phyloP scores from a whole-genome alignment of 2,888 invertebrate species.

The Brachynemurus nebulosus region DNA sequence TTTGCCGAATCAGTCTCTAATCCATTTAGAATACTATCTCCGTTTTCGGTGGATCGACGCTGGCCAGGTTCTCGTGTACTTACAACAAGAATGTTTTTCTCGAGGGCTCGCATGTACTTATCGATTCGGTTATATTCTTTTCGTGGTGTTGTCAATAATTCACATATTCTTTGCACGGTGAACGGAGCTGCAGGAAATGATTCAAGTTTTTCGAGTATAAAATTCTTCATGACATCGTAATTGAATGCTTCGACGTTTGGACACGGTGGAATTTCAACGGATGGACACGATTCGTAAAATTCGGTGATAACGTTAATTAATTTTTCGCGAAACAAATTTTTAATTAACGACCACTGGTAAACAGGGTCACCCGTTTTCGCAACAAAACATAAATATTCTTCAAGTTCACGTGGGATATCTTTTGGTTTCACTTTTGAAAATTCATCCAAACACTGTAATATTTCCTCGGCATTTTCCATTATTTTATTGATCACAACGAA shows the following conservation, averaged over 20 bases:
- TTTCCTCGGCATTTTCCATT: conserved; percentile 79
- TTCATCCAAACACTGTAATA: conserved; percentile 69
- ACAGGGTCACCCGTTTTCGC: conserved; percentile 90
- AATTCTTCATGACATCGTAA: conserved; percentile 77
- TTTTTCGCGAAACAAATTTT: conserved; percentile 78
- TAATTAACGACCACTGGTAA: conserved; percentile 81
- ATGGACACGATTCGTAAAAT: conserved; percentile 67
- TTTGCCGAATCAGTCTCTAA: conserved; percentile 43
- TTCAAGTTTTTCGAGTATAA: conserved; percentile 66
- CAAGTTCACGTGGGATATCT: conserved; percentile 76
- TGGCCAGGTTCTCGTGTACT: conserved; percentile 58
- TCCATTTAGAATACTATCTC: conserved; percentile 47
- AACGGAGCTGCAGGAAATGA: conserved; percentile 84
- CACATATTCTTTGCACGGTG: conserved; percentile 91
- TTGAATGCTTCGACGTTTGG: conserved; percentile 86
- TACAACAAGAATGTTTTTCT: conserved; percentile 86
- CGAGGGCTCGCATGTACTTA: conserved; percentile 93
- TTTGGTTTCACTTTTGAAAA: conserved; percentile 61
- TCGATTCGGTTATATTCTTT: conserved; percentile 93
- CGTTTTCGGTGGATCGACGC: conserved; percentile 49
- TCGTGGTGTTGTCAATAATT: conserved; percentile 77
- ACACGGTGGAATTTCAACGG: conserved; percentile 65
- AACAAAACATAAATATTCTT: conserved; percentile 79
- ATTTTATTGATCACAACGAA: too few relatives aligned
- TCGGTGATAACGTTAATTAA: conserved; percentile 74